Conservation (phyloP, 2,113 vertebrate genomes). For the Speoplatyrhinus poulsoni region DNA sequence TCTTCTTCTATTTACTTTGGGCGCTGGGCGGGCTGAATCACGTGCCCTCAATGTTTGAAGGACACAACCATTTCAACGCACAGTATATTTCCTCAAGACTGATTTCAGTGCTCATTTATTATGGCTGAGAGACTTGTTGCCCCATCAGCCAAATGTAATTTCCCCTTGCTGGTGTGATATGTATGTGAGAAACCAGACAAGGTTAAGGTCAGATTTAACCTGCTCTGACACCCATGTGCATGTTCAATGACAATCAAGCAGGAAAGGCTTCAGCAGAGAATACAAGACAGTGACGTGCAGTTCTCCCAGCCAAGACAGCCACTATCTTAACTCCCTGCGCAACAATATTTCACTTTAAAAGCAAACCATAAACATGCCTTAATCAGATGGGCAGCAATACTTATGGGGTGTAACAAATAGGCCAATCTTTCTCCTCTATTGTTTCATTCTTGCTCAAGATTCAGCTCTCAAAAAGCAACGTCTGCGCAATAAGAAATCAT, state of each 20-base stretch:
- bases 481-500: constrained; percentile 55
- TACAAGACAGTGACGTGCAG: constrained; percentile 34
- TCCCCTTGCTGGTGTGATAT: constrained; percentile 36
- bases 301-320: constrained; percentile 41
- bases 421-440: constrained; percentile 50
- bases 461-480: constrained; percentile 40
- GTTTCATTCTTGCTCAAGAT: constrained; percentile 45
- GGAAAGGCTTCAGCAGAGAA: constrained; percentile 7
- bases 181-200: constrained; percentile 25
- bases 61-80: constrained; percentile 33
- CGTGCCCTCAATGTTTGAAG: constrained; percentile 40
- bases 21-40: constrained; percentile 32
- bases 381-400: constrained; percentile 33
- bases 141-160: constrained; percentile 34
- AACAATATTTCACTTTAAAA: constrained; percentile 57
- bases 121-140: constrained; percentile 28
- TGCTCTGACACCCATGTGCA: constrained; percentile 28
- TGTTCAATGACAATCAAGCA: constrained; percentile 63
- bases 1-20: constrained; percentile 37
- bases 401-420: constrained; percentile 42
- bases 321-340: constrained; percentile 48
- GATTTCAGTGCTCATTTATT: constrained; percentile 33
- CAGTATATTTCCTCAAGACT: constrained; percentile 41
- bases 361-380: constrained; percentile 59
- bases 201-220: constrained; percentile 25